Evolutionary conservation across 2,113 vertebrate species (phyloP).

Genomic region (Entelurus aequoreus): DNA sequence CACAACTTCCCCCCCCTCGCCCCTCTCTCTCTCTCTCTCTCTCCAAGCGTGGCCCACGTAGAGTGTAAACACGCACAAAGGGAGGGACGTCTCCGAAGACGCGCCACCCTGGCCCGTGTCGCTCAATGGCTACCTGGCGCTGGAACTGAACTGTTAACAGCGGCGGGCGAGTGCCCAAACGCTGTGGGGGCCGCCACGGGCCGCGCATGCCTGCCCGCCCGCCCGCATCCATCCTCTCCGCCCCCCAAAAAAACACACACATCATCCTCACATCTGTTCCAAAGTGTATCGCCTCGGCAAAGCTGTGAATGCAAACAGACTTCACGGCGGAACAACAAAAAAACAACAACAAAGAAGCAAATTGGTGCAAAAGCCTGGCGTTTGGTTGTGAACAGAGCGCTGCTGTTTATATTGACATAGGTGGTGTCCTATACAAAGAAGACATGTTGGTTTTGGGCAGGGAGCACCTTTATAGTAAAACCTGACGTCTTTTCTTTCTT

Average conservation of each 20-base stretch:
- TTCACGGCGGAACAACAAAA: neutral
- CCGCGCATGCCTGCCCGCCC: constrained; percentile 36
- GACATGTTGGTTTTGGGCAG: neutral
- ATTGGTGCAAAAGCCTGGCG: neutral
- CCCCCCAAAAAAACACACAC: constrained; percentile 11
- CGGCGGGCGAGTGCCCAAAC: constrained; percentile 42
- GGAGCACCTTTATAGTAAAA: neutral
- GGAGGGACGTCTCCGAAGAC: constrained; percentile 67
- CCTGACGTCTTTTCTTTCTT: no score
- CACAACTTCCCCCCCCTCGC: neutral
- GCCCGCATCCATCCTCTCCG: no score
- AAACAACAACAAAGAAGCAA: neutral
- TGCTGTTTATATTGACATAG: neutral
- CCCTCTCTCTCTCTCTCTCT: constrained; percentile 38
- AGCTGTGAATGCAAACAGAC: constrained; percentile 18
- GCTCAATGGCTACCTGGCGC: constrained; percentile 62
- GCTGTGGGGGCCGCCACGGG: constrained; percentile 42
- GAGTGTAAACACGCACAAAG: constrained; percentile 69
- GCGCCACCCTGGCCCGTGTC: constrained; percentile 62
- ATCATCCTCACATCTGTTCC: constrained; percentile 41
- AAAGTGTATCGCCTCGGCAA: constrained; percentile 13
- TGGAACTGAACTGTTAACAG: constrained; percentile 62
- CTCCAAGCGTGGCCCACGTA: constrained; percentile 67
- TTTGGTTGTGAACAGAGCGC: constrained; percentile 2
- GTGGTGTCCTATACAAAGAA: neutral